Conservation (phyloP, 2,113 vertebrate species). For the Apeltes quadracus region DNA sequence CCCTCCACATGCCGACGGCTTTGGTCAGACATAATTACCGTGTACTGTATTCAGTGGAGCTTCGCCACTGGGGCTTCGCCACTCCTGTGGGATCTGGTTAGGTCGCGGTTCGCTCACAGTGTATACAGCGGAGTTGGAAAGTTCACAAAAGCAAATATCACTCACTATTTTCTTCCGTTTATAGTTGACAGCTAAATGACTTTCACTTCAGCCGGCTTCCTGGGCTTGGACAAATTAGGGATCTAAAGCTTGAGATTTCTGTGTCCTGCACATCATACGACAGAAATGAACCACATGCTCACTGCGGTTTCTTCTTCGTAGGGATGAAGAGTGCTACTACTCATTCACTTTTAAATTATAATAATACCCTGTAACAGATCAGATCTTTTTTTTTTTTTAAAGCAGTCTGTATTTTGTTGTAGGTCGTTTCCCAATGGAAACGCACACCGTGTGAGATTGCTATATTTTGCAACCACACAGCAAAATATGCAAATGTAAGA, state of each 20-base stretch:
- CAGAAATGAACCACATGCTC: neutral
- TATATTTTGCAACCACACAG: slow-evolving; percentile 18
- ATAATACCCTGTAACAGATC: neutral
- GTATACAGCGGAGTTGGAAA: slow-evolving; percentile 66
- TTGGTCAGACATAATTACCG: slow-evolving; percentile 74
- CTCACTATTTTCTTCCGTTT: slow-evolving; percentile 58
- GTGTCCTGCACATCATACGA: slow-evolving; percentile 6
- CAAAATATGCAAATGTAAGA: slow-evolving; percentile 25
- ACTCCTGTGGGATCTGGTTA: slow-evolving; percentile 76
- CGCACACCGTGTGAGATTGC: neutral
- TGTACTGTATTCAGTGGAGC: slow-evolving; percentile 80
- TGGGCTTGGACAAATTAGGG: slow-evolving; percentile 7
- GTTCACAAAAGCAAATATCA: slow-evolving; percentile 72
- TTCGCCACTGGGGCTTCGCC: slow-evolving; percentile 65
- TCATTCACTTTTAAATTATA: neutral
- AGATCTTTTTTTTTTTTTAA: neutral
- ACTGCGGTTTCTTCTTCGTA: neutral
- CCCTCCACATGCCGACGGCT: slow-evolving; percentile 68
- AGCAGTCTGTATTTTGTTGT: slow-evolving; percentile 22
- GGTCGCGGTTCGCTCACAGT: slow-evolving; percentile 73
- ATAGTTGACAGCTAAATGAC: slow-evolving; percentile 60
- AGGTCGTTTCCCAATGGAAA: slow-evolving; percentile 20
- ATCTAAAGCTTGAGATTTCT: neutral
- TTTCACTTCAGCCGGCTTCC: slow-evolving; percentile 29
- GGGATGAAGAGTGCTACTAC: neutral